These are phyloP conservation scores for Gandaritis pyraliata DNA, from an alignment of 2,888 invertebrate species.

Conservation along the genomic window DNA sequence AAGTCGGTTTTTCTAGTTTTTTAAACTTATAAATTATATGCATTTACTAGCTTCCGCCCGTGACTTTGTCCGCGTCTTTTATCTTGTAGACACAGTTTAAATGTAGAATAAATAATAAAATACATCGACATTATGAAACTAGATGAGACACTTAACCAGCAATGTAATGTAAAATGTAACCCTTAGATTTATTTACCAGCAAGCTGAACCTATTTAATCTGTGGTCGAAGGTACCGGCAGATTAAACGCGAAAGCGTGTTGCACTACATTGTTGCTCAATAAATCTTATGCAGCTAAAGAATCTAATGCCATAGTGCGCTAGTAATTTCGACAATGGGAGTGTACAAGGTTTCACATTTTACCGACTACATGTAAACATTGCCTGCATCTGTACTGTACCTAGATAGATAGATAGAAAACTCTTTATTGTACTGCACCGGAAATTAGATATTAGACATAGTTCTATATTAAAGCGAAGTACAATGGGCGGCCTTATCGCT, in stretches of 20 bases:
- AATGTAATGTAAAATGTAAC: too few species aligned
- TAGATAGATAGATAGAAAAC: too few species aligned
- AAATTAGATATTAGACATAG: too few species aligned
- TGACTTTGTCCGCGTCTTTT: too few species aligned
- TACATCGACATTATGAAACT: slow-evolving; percentile 6
- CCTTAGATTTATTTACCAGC: slow-evolving; percentile 16
- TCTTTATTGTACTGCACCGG: too few species aligned
- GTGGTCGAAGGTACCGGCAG: slow-evolving; percentile 19
- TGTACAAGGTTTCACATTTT: slow-evolving; percentile 20
- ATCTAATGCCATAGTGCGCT: slow-evolving; percentile 18
- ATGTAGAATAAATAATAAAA: too few species aligned
- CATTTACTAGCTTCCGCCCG: too few species aligned
- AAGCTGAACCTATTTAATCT: slow-evolving; percentile 21
- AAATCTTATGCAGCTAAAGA: slow-evolving; percentile 21
- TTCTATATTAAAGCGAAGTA: too few species aligned
- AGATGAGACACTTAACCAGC: slow-evolving; percentile 13
- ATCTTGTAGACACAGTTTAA: too few species aligned
- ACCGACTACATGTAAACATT: slow-evolving; percentile 14
- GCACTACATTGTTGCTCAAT: slow-evolving; percentile 27
- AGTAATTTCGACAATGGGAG: slow-evolving; percentile 30
- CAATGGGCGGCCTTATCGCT: too few species aligned
- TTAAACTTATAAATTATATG: too few species aligned
- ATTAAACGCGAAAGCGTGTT: slow-evolving; percentile 34
- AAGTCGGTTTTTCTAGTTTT: too few species aligned
- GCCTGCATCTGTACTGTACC: slow-evolving; percentile 8